Conservation (phyloP, 2,888 invertebrate species). For the Iselma pallidipennis region DNA sequence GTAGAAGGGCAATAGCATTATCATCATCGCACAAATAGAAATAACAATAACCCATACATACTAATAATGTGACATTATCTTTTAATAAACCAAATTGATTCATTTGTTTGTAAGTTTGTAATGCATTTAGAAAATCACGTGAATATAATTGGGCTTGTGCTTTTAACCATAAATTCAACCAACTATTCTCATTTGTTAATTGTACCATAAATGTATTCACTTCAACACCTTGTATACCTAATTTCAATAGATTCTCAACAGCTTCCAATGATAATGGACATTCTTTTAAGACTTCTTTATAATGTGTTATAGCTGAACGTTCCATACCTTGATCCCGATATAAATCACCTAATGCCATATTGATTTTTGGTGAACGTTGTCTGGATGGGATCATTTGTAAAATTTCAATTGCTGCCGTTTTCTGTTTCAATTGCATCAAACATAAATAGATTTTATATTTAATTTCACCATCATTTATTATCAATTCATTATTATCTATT, state of each 20-base stretch:
- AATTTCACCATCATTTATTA: conserved; percentile 65
- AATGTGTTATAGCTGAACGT: conserved; percentile 72
- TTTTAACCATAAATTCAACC: conserved; percentile 67
- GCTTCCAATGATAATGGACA: conserved; percentile 75
- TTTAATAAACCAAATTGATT: conserved; percentile 68
- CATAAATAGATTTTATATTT: conserved; percentile 75
- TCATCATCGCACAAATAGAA: conserved; percentile 72
- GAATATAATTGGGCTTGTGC: conserved; percentile 67
- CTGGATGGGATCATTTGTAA: conserved; percentile 65
- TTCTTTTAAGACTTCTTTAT: conserved; percentile 76
- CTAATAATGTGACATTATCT: conserved; percentile 69
- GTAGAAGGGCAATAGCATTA: conserved; percentile 63
- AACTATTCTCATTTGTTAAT: conserved; percentile 56
- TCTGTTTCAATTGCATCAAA: conserved; percentile 67
- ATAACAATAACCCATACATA: conserved; percentile 72
- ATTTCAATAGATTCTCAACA: conserved; percentile 69
- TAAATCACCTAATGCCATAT: conserved; percentile 76
- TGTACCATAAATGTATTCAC: conserved; percentile 73
- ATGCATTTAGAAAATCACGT: conserved; percentile 70
- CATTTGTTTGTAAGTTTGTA: conserved; percentile 67
- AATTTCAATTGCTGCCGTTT: conserved; percentile 63
- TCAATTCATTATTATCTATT: conserved; percentile 58
- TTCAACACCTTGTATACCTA: conserved; percentile 71
- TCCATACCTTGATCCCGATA: conserved; percentile 72
- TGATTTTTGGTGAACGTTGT: conserved; percentile 71